Base-by-base conservation (phyloP, 2,797 vertebrate genomes). In the Avahi laniger region DNA sequence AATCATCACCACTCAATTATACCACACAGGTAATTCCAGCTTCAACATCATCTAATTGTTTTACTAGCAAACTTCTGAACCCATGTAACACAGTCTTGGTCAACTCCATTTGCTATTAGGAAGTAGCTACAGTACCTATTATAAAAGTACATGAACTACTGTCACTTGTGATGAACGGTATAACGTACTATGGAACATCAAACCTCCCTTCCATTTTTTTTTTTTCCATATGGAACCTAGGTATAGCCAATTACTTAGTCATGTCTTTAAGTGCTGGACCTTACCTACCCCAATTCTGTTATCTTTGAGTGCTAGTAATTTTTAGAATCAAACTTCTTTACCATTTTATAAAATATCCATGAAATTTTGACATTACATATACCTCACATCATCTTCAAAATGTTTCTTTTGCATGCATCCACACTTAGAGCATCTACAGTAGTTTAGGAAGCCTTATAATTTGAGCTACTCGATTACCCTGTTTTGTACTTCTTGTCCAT, bases 171-270 rank as follows among this genome's bases (percentile, higher is more conserved):
- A 57, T 80, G 4, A 87, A 28, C n/a, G 2, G n/a, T 38, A 26
- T 41, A 72, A 12, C 28, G 3, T 73, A 26, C n/a, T 46, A 59
- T 5, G 63, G 43, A 75, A 59, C 11, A 59, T 4, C 10, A 33
- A 4, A 4, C 2, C n/a, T 18, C 5, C 1, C 1, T 24, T 18
- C 7, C 8, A 14, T 18, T 24, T 20, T 13, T 41, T 52, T 41
- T 13, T 38, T 38, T 12, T 12, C 4, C 22, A 28, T 57, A 57
- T 38, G 2, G 17, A 61, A 61, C n/a, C 75, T 28, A 69, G 17
- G 24, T 75, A 30, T 67, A 48, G 38, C 5, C 18, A 93, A 20
- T 52, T 59, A 76, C 5, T 76, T 35, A 43, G 15, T 61, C 35
- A 69, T 33, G 5, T 18, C 10, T 38, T 38, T 48, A 76, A 28